These are phyloP conservation scores for Erebia epiphron DNA, from an alignment of 2,888 invertebrate genomes.

Conservation along the genomic window DNA sequence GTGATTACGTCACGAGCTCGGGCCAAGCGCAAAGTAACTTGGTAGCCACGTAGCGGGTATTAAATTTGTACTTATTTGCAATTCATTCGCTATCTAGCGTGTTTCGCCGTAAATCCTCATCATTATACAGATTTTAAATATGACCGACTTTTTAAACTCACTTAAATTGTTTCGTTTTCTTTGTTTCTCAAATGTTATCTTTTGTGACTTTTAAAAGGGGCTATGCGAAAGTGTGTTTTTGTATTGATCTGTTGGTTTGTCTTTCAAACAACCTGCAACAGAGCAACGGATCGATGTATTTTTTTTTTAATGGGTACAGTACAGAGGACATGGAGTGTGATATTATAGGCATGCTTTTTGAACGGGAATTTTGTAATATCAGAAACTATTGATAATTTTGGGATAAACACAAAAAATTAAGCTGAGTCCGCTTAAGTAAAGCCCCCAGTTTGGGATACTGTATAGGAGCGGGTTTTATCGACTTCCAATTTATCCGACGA, in stretches of 20 bases:
- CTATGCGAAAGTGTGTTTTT: too few relatives aligned
- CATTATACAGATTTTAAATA: constrained; percentile 19
- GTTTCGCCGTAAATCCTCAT: constrained; percentile 16
- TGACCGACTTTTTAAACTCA: constrained; percentile 12
- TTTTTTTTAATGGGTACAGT: too few relatives aligned
- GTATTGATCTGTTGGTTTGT: too few relatives aligned
- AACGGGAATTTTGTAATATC: too few relatives aligned
- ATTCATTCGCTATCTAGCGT: constrained; percentile 38
- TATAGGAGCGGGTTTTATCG: constrained; percentile 61
- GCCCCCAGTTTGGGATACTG: constrained; percentile 51
- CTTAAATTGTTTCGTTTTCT: background rate
- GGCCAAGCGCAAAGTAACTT: constrained; percentile 52
- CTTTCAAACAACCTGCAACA: too few relatives aligned
- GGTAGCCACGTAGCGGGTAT: constrained; percentile 24
- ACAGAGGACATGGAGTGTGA: too few relatives aligned
- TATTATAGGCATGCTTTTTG: too few relatives aligned
- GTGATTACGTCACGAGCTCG: constrained; percentile 63
- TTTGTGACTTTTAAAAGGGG: too few relatives aligned
- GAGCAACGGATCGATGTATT: too few relatives aligned
- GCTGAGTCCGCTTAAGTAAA: constrained; percentile 52
- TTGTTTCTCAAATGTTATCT: background rate
- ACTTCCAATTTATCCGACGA: constrained; percentile 69
- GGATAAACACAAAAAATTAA: constrained; percentile 51
- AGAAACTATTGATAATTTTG: constrained; percentile 22
- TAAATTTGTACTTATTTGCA: constrained; percentile 41